Conservation (phyloP, 2,797 vertebrate genomes). For the Macroramphosus scolopax region DNA sequence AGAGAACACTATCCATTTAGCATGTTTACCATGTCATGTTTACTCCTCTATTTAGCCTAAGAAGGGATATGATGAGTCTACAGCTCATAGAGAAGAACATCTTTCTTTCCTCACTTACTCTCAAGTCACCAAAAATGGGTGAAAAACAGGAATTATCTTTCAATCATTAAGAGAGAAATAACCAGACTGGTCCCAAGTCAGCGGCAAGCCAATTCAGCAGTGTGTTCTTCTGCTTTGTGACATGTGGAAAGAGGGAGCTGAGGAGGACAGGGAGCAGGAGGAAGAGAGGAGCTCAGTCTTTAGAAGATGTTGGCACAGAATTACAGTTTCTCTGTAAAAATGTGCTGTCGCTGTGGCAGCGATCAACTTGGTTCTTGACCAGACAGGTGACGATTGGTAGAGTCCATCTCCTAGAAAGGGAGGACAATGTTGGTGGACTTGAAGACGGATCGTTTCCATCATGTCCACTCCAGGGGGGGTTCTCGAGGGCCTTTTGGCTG, state of each 20-base stretch:
- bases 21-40: constrained; percentile 1
- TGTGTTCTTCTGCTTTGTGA: constrained; percentile 72
- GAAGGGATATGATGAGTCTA: background rate
- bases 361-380: constrained; percentile 46
- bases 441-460: constrained; percentile 66
- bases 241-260: constrained; percentile 71
- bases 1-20: constrained; percentile 16
- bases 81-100: constrained; percentile 19
- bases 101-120: constrained; percentile 12
- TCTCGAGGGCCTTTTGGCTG: constrained; percentile 90
- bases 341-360: constrained; percentile 41
- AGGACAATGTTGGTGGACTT: constrained; percentile 24
- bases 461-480: constrained; percentile 91
- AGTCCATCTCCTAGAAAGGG: constrained; percentile 41
- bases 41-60: constrained; percentile 22
- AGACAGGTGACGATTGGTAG: constrained; percentile 41
- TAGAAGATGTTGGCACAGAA: constrained; percentile 33
- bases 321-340: constrained; percentile 52
- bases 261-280: constrained; percentile 7
- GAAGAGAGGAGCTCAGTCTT: constrained; percentile 17
- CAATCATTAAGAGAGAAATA: constrained; percentile 33
- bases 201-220: constrained; percentile 40
- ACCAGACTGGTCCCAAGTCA: constrained; percentile 46
- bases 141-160: constrained; percentile 42
- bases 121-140: constrained; percentile 1